Evolutionary conservation across 2,797 vertebrate species (phyloP), one percentile per base, ranked within the genome.

Genomic region (Tragelaphus oryx): DNA sequence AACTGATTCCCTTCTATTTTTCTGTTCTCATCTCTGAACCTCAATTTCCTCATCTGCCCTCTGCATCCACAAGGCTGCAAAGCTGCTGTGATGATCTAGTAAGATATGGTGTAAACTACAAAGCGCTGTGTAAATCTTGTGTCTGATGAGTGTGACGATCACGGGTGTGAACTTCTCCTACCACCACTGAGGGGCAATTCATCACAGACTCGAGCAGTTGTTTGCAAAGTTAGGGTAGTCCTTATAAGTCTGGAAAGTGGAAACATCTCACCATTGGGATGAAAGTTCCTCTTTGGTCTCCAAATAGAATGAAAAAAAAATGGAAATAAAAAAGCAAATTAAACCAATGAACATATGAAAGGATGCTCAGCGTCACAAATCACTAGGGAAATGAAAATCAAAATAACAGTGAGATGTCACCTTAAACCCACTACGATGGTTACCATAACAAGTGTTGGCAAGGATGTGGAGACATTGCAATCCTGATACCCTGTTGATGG

Each of bases 41-140:
- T 87, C 87, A 65, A 4, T 93, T 89, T 97, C 92, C 80, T 94
- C 48, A 59, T 78, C 93, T 16, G 33, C 57, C 62, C 86, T 68
- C 60, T 78, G 41, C 44, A 84, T 50, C 16, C 62, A 37, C 62
- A 37, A 68, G n/a, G 62, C 17, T 84, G 50, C 46, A 50, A 95
- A 37, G n/a, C 57, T 75, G n/a, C 54, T 20, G 0, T 30, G 55
- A 62, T 20, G 76, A 91, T 6, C 78, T 55, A 86, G n/a, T 33
- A n/a, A 95, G 83, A 91, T 80, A 87, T 71, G 0, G 1, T 28
- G 16, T n/a, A 20, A 91, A 62, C 8, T 33, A 12, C 16, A 24
- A 82, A 28, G 82, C 13, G 8, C 55, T 46, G 3, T 68, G 17
- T 13, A 17, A 41, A 37, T 33, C 14, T n/a, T 30, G 50, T 20